phyloP scores from a whole-genome alignment of 2,797 vertebrate genomes.

The Spheniscus humboldti region DNA sequence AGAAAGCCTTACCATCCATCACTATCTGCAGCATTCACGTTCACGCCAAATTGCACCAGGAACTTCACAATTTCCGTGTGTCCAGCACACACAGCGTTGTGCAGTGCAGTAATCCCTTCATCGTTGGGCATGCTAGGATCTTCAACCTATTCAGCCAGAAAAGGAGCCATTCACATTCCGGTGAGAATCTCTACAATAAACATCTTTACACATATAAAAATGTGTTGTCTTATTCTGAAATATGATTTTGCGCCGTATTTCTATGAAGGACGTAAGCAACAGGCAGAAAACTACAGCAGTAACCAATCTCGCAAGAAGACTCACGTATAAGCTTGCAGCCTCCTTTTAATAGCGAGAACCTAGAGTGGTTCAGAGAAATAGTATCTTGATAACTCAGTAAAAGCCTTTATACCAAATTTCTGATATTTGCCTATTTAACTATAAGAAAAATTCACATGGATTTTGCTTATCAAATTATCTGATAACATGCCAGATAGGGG shows the following conservation, averaged over 20 bases:
- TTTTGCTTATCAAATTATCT: not conserved
- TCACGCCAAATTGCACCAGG: conserved; percentile 95
- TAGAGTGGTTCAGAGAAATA: not conserved
- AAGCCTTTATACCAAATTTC: not conserved
- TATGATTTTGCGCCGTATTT: not conserved
- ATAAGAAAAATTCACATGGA: not conserved
- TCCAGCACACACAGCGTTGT: conserved; percentile 95
- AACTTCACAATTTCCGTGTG: conserved; percentile 97
- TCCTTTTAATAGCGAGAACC: not conserved
- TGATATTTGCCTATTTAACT: not conserved
- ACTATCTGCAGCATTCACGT: conserved; percentile 94
- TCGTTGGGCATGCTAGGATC: conserved; percentile 95
- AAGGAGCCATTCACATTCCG: not conserved
- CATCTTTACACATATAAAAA: not conserved
- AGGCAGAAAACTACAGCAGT: not conserved
- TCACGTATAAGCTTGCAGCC: not conserved
- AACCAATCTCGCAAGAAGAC: not conserved
- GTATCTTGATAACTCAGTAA: not conserved
- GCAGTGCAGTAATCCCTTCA: conserved; percentile 95
- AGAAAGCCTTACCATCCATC: conserved; percentile 88
- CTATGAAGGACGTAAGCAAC: not conserved
- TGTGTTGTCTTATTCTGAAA: not conserved
- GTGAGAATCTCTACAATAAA: not conserved
- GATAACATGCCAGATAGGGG: not conserved
- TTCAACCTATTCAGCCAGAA: conserved; percentile 81